Conservation (phyloP, 2,888 invertebrate species). For the Hydriomena furcata region DNA sequence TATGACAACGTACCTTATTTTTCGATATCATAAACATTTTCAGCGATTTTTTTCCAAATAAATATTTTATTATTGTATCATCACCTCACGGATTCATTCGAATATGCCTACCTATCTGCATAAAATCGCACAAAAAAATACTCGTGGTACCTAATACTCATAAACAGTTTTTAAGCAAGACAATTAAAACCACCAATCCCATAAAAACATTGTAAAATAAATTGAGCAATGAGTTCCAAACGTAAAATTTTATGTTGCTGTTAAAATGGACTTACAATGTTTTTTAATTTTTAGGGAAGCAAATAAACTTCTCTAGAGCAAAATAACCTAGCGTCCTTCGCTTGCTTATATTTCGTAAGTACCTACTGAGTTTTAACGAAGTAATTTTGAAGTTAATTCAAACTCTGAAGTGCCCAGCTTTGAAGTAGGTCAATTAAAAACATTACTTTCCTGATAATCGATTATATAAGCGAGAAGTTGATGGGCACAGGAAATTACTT, state of each 20-base stretch:
- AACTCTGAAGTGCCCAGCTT: background rate
- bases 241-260: too few relatives aligned
- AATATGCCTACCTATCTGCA: too few relatives aligned
- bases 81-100: too few relatives aligned
- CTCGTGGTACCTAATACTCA: too few relatives aligned
- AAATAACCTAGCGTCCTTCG: background rate
- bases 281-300: background rate
- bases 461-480: constrained; percentile 7
- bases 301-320: background rate
- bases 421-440: constrained; percentile 1
- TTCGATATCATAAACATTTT: background rate
- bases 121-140: too few relatives aligned
- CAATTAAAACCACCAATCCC: too few relatives aligned
- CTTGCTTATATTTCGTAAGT: background rate
- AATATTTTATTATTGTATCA: background rate
- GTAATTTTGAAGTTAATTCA: background rate
- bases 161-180: too few relatives aligned
- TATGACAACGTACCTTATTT: background rate
- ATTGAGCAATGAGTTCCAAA: background rate
- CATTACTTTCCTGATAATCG: constrained; percentile 6
- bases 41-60: background rate
- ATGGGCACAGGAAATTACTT: constrained; percentile 35
- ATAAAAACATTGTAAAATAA: too few relatives aligned
- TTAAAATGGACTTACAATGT: constrained; percentile 1
- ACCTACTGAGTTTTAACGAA: background rate